Evolutionary conservation across 1,140 invertebrate species (phyloP).

Genomic region (Ceratosolen solmsi): DNA sequence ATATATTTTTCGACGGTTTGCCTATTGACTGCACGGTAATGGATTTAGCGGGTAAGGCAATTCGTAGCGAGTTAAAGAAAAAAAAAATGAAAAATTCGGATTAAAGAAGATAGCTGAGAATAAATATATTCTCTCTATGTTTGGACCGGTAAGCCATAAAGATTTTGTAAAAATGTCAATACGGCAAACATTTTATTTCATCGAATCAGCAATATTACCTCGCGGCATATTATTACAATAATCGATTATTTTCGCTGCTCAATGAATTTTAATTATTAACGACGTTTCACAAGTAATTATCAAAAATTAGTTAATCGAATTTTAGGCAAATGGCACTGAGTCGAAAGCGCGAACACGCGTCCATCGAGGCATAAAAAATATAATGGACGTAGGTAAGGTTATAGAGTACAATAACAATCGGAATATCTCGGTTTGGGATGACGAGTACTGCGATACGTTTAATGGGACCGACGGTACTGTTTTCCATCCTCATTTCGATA

Average conservation of each 20-base stretch:
- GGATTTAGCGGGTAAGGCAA: conserved; percentile 81
- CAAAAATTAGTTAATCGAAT: too few species aligned
- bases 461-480: conserved; percentile 85
- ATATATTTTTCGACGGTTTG: conserved; percentile 82
- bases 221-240: too few species aligned
- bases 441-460: conserved; percentile 78
- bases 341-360: conserved; percentile 77
- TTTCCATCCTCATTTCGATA: conserved; percentile 80
- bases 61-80: conserved; percentile 72
- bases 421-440: conserved; percentile 76
- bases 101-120: too few species aligned
- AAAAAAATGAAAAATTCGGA: neutral
- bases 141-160: too few species aligned
- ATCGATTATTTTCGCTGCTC: too few species aligned
- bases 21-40: conserved; percentile 80
- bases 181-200: too few species aligned
- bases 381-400: conserved; percentile 80
- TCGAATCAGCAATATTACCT: too few species aligned
- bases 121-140: too few species aligned
- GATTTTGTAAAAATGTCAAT: too few species aligned
- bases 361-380: conserved; percentile 79
- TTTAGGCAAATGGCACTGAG: conserved; percentile 77
- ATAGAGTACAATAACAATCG: conserved; percentile 77
- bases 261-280: too few species aligned
- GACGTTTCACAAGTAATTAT: too few species aligned